A percentile compares a stretch with the other conserved stretches of the same genome.
phyloP scores from a whole-genome alignment of 2,113 vertebrate species.

The Bungarus multicinctus region DNA sequence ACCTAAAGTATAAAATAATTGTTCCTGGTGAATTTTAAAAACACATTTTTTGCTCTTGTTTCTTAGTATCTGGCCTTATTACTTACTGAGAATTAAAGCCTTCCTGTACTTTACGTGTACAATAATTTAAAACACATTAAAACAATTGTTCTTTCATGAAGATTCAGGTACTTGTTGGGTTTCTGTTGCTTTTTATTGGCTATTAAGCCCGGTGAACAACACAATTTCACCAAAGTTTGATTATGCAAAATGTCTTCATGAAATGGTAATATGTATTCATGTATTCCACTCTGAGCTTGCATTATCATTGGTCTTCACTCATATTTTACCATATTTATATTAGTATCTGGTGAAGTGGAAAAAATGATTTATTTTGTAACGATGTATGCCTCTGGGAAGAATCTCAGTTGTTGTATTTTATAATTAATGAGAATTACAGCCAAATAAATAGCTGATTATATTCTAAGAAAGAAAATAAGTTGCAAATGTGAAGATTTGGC shows the following conservation, averaged over 20 bases:
- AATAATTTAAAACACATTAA: constrained; percentile 38
- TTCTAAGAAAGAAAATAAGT: not conserved
- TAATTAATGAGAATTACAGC: not conserved
- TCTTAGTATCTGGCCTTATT: constrained; percentile 37
- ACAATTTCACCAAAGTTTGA: constrained; percentile 24
- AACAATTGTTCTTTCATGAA: constrained; percentile 49
- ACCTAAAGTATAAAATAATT: constrained; percentile 39
- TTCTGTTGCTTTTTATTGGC: constrained; percentile 51
- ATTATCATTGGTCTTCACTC: constrained; percentile 43
- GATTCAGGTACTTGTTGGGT: constrained; percentile 42
- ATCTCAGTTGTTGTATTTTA: not conserved
- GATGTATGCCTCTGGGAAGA: constrained; percentile 8
- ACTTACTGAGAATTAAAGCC: constrained; percentile 31
- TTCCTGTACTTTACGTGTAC: constrained; percentile 63
- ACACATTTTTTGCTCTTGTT: constrained; percentile 7
- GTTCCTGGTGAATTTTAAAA: constrained; percentile 41
- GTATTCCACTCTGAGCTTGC: constrained; percentile 45
- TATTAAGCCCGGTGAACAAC: constrained; percentile 32
- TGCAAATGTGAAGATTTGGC: constrained; percentile 70
- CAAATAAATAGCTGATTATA: not conserved
- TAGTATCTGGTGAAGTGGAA: constrained; percentile 33
- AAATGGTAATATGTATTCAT: constrained; percentile 50
- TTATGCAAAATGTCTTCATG: constrained; percentile 31
- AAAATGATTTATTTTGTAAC: constrained; percentile 3
- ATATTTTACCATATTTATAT: constrained; percentile 23